A percentile compares a stretch with the other conserved stretches of the same genome.
phyloP scores from a whole-genome alignment of 2,888 invertebrate species.

The Timandra comae region DNA sequence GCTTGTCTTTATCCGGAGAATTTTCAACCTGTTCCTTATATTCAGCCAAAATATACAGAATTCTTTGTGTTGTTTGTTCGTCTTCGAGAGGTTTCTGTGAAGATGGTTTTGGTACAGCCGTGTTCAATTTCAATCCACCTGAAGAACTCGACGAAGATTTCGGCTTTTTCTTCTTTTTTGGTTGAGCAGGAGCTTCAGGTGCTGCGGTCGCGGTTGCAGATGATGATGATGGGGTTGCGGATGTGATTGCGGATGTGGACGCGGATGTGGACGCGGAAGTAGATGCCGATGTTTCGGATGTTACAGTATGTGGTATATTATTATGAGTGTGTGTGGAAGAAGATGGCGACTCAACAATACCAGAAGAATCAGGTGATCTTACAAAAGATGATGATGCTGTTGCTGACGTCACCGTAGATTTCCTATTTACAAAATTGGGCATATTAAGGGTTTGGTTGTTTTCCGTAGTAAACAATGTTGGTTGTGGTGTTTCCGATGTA shows the following conservation, averaged over 20 bases:
- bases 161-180: too few relatives aligned
- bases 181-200: too few relatives aligned
- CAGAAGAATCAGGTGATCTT: slow-evolving; percentile 62
- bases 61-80: slow-evolving; percentile 87
- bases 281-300: slow-evolving; percentile 53
- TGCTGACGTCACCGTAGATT: slow-evolving; percentile 50
- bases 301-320: slow-evolving; percentile 46
- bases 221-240: too few relatives aligned
- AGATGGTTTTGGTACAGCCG: slow-evolving; percentile 75
- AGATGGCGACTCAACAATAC: slow-evolving; percentile 50
- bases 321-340: slow-evolving; percentile 51
- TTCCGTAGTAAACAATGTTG: slow-evolving; percentile 60
- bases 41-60: slow-evolving; percentile 86
- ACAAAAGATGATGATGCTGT: slow-evolving; percentile 51
- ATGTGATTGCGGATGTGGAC: too few relatives aligned
- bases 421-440: slow-evolving; percentile 56
- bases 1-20: slow-evolving; percentile 89
- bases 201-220: too few relatives aligned
- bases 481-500: slow-evolving; percentile 44
- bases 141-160: slow-evolving; percentile 76
- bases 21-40: slow-evolving; percentile 88
- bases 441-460: slow-evolving; percentile 56
- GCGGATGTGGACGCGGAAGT: slow-evolving; percentile 63
- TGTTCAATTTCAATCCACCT: slow-evolving; percentile 79
- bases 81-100: slow-evolving; percentile 86